phyloP scores from a whole-genome alignment of 2,888 invertebrate genomes.

The Apocheima hispidaria region DNA sequence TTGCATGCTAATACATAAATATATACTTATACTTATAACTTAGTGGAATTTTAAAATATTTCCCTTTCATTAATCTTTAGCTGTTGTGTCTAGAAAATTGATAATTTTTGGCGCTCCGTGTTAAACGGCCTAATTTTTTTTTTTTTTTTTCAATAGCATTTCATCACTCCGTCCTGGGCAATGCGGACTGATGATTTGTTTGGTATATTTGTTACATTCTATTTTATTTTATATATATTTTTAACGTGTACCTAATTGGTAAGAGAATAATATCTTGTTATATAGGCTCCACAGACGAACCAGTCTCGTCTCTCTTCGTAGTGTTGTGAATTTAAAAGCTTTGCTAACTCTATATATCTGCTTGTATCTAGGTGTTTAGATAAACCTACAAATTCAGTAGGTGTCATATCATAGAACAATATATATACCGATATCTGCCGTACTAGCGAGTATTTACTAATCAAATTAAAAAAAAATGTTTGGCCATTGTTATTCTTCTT shows the following conservation, averaged over 20 bases:
- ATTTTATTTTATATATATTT: constrained; percentile 13
- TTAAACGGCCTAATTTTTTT: constrained; percentile 34
- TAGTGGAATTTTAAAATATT: background rate
- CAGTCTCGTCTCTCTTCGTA: constrained; percentile 35
- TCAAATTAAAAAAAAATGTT: too few relatives aligned
- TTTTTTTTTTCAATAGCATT: constrained; percentile 53
- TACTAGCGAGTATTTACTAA: too few relatives aligned
- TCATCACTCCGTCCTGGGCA: constrained; percentile 83
- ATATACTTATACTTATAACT: background rate
- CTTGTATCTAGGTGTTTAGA: background rate
- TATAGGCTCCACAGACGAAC: constrained; percentile 54
- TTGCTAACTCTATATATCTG: background rate
- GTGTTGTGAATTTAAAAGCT: constrained; percentile 1
- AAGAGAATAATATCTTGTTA: constrained; percentile 37
- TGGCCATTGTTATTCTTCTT: too few relatives aligned
- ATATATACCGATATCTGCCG: too few relatives aligned
- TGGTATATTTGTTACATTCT: constrained; percentile 25
- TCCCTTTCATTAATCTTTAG: background rate
- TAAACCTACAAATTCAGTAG: background rate
- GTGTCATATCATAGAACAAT: too few relatives aligned
- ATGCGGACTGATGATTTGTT: constrained; percentile 82
- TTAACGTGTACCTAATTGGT: too few relatives aligned
- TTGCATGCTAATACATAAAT: background rate
- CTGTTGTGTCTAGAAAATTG: constrained; percentile 34
- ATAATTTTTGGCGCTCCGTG: constrained; percentile 44